Evolutionary conservation across 2,797 vertebrate species (phyloP).

Genomic region (Tachyglossus aculeatus): DNA sequence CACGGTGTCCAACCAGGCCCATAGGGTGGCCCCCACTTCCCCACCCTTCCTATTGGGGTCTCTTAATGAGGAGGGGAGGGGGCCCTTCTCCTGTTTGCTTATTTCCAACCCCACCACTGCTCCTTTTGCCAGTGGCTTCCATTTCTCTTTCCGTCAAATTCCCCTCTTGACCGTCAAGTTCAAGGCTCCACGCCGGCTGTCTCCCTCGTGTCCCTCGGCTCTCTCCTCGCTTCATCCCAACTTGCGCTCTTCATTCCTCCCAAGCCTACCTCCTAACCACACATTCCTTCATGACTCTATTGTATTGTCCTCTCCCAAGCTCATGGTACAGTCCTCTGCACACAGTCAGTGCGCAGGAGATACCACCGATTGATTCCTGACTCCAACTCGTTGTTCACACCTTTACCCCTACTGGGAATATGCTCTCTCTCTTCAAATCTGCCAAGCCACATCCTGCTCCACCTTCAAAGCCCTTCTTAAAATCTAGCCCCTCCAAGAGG

Average conservation of each 20-base stretch:
- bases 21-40: background rate
- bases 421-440: too few relatives aligned
- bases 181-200: accelerated
- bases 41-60: accelerated
- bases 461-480: too few relatives aligned
- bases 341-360: too few relatives aligned
- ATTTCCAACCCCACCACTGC: background rate
- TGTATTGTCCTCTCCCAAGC: accelerated
- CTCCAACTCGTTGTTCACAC: too few relatives aligned
- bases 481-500: too few relatives aligned
- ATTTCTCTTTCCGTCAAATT: background rate
- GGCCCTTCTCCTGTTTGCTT: too few relatives aligned
- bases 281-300: accelerated
- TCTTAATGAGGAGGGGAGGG: too few relatives aligned
- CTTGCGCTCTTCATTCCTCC: background rate
- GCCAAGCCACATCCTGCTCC: too few relatives aligned
- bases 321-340: too few relatives aligned
- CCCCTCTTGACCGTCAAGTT: accelerated
- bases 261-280: background rate
- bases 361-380: too few relatives aligned
- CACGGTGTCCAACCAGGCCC: background rate
- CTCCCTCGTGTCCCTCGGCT: background rate
- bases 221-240: accelerated
- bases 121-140: background rate
- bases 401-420: too few relatives aligned